Percentiles rank a stretch among this genome's conserved stretches.
Evolutionary conservation across 2,888 invertebrate genomes (phyloP).

Genomic region (Tetragnatha montana): DNA sequence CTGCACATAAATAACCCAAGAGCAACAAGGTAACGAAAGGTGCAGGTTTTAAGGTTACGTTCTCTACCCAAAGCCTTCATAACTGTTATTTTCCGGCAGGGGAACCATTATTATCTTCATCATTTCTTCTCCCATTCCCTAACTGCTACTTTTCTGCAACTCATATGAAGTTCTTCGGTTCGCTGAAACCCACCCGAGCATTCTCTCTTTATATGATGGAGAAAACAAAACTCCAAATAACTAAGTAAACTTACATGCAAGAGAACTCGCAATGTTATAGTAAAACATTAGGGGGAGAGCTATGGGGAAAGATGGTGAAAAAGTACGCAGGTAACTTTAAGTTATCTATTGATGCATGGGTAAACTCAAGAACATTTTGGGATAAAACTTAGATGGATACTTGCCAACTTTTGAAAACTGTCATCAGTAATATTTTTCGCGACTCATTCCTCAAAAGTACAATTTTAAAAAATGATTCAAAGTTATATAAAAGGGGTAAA

Average conservation of each 20-base stretch:
- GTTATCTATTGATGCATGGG: too few relatives aligned
- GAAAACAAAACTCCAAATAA: constrained; percentile 22
- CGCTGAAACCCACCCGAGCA: constrained; percentile 33
- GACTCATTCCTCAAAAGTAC: too few relatives aligned
- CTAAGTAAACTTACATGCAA: constrained; percentile 42
- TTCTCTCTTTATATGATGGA: not conserved
- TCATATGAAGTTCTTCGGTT: not conserved
- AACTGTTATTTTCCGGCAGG: not conserved
- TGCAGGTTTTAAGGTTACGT: not conserved
- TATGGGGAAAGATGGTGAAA: too few relatives aligned
- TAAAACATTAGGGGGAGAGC: too few relatives aligned
- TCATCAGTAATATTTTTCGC: too few relatives aligned
- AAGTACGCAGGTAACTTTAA: too few relatives aligned
- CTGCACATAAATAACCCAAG: not conserved
- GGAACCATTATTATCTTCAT: not conserved
- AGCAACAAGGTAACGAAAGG: not conserved
- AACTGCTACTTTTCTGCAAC: constrained; percentile 9
- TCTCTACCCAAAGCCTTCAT: not conserved
- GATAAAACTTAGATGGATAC: too few relatives aligned
- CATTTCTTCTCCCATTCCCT: not conserved
- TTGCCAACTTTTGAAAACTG: too few relatives aligned
- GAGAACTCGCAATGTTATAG: constrained; percentile 9
- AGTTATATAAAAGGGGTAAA: too few relatives aligned
- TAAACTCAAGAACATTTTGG: too few relatives aligned
- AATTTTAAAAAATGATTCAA: too few relatives aligned